Evolutionary conservation across 2,113 vertebrate species (phyloP), one percentile per base, ranked within the genome.

Genomic region (Casuarius casuarius): DNA sequence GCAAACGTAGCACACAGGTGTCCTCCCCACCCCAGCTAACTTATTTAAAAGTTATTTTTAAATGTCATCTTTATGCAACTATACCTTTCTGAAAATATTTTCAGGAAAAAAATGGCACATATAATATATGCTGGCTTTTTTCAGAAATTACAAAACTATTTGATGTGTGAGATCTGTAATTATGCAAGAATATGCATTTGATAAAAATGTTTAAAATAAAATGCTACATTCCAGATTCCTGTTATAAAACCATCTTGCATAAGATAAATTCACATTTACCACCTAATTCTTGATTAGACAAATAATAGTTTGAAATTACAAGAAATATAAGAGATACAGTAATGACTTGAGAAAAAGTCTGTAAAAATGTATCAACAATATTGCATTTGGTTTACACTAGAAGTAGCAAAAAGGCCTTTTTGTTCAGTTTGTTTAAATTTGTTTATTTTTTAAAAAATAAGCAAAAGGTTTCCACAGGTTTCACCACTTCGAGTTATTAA

Each of bases 401-500:
- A 78, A 71, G 7, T 18, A 74, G 26, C 6, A 84, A 82, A 62
- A 72, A 44, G 0, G 48, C 11, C 1, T 0, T 33, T 80, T 46
- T 48, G 4, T n/a, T 75, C 59, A 5, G 5, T 29, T 93, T 49
- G 8, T 63, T 87, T 63, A 67, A 16, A 26, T 28, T 52, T 84
- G 10, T 17, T 33, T 70, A 12, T 29, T 66, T 91, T 35, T 59
- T 10, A 49, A 77, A 65, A 80, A 52, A 42, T 19, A 72, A 56
- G 8, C 7, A 88, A 67, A 91, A 58, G 40, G 1, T 6, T 72
- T 91, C 71, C 52, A 61, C 17, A 38, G n/a, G 2, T 28, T 61
- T 87, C 44, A 56, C 2, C 10, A 38, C 52, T 93, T 85, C 81
- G 12, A 93, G 78, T 62, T 67, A 85, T 38, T 52, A 67, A 46